A percentile compares a stretch with the other conserved stretches of the same genome.
These are phyloP conservation scores for Microplitis deprimator DNA, from an alignment of 2,888 invertebrate genomes.

Conservation along the genomic window DNA sequence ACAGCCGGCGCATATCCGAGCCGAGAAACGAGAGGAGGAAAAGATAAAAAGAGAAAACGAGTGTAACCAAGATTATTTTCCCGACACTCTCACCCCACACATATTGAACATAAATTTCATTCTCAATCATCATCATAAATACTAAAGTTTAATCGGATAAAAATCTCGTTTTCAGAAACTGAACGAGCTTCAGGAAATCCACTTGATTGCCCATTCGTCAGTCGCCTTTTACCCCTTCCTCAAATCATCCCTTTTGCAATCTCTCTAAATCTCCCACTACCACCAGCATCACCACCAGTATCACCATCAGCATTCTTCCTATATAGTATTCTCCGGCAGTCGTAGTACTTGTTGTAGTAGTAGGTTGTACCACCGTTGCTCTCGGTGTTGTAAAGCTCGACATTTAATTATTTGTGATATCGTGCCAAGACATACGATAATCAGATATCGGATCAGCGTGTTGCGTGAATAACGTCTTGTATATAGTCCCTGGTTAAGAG, in stretches of 20 bases:
- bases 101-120: conserved; percentile 1
- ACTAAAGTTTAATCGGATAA: not conserved
- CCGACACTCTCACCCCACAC: not conserved
- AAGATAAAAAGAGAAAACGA: not conserved
- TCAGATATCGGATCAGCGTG: conserved; percentile 66
- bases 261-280: conserved; percentile 26
- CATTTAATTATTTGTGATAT: conserved; percentile 67
- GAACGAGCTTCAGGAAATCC: conserved; percentile 6
- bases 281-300: conserved; percentile 11
- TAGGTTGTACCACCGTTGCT: not conserved
- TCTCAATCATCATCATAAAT: conserved; percentile 1
- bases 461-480: conserved; percentile 59
- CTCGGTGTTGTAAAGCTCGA: conserved; percentile 47
- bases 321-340: not conserved
- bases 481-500: not conserved
- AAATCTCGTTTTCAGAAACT: not conserved
- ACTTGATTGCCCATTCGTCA: conserved; percentile 19
- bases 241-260: conserved; percentile 15
- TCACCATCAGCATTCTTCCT: not conserved
- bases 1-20: not conserved
- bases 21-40: no score
- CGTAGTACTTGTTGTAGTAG: not conserved
- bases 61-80: not conserved
- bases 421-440: conserved; percentile 66
- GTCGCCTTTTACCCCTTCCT: conserved; percentile 10